A percentile compares a stretch with the other conserved stretches of the same genome.
These are phyloP conservation scores for Drosophila hydei DNA, from an alignment of 1,140 invertebrate genomes.

Conservation along the genomic window DNA sequence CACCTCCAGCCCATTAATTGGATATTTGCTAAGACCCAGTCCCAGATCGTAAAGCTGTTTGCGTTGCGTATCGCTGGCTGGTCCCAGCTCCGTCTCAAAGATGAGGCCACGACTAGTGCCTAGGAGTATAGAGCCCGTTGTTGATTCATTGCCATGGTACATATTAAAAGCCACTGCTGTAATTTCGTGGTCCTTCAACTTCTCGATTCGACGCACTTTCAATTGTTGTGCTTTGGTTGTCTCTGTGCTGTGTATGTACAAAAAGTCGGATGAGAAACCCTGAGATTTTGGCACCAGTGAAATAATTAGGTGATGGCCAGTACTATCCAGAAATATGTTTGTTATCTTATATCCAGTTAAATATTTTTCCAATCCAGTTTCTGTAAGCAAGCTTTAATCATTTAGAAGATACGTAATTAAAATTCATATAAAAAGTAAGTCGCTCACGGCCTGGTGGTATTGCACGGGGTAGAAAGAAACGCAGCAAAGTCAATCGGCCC, in stretches of 20 bases:
- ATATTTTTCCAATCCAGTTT: slow-evolving; percentile 87
- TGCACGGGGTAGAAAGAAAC: slow-evolving; percentile 92
- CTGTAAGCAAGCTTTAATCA: slow-evolving; percentile 66
- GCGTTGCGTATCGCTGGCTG: slow-evolving; percentile 93
- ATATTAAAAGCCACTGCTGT: slow-evolving; percentile 96
- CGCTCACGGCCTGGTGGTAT: slow-evolving; percentile 89
- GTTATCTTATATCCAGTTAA: slow-evolving; percentile 86
- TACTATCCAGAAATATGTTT: slow-evolving; percentile 93
- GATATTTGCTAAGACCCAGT: slow-evolving; percentile 87
- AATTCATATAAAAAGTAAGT: not conserved
- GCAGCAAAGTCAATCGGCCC: slow-evolving; percentile 90
- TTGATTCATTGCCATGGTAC: slow-evolving; percentile 88
- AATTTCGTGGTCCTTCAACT: slow-evolving; percentile 92
- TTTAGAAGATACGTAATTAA: slow-evolving; percentile 19
- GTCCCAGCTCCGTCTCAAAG: slow-evolving; percentile 94
- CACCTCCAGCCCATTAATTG: slow-evolving; percentile 94
- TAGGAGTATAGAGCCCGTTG: slow-evolving; percentile 92
- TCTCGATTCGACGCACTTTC: slow-evolving; percentile 87
- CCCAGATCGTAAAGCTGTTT: slow-evolving; percentile 96
- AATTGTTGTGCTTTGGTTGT: slow-evolving; percentile 72
- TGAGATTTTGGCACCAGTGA: slow-evolving; percentile 87
- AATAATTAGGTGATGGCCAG: slow-evolving; percentile 93
- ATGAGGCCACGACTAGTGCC: slow-evolving; percentile 96
- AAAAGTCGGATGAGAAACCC: slow-evolving; percentile 89
- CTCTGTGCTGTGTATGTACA: slow-evolving; percentile 89